These are phyloP conservation scores for Zophobas atratus DNA, from an alignment of 1,140 invertebrate genomes.

Conservation along the genomic window DNA sequence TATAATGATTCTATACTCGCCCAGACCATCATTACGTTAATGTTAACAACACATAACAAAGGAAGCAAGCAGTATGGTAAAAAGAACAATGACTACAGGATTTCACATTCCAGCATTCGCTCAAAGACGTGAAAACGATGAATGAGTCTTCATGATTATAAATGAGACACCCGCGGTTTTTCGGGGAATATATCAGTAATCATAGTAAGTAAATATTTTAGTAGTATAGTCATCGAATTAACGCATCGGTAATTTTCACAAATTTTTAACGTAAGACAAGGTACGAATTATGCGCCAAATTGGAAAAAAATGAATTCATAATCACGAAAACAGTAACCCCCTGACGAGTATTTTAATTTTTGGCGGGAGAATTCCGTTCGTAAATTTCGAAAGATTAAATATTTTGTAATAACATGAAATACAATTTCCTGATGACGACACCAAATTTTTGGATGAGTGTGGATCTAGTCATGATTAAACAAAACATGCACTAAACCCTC, in stretches of 20 bases:
- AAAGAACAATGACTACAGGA: constrained; percentile 14
- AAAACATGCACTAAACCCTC: constrained; percentile 66
- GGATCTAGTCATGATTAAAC: constrained; percentile 66
- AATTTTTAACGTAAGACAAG: too few relatives aligned
- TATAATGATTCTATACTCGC: too few relatives aligned
- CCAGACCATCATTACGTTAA: too few relatives aligned
- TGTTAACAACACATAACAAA: constrained; percentile 3
- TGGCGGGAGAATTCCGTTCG: background rate
- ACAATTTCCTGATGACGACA: constrained; percentile 24
- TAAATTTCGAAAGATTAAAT: too few relatives aligned
- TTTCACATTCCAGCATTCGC: constrained; percentile 10
- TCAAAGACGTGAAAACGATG: constrained; percentile 20
- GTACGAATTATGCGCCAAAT: too few relatives aligned
- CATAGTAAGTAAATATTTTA: too few relatives aligned
- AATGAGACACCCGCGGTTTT: background rate
- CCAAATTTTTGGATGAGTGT: constrained; percentile 66
- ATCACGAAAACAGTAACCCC: too few relatives aligned
- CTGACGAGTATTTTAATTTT: background rate
- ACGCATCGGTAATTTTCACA: too few relatives aligned
- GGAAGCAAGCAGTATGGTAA: background rate
- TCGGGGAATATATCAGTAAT: background rate
- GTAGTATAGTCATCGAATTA: too few relatives aligned
- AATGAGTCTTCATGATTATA: constrained; percentile 6
- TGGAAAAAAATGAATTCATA: too few relatives aligned
- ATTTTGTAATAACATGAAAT: background rate